Conservation (phyloP, 2,113 vertebrate species). For the Pipa parva region DNA sequence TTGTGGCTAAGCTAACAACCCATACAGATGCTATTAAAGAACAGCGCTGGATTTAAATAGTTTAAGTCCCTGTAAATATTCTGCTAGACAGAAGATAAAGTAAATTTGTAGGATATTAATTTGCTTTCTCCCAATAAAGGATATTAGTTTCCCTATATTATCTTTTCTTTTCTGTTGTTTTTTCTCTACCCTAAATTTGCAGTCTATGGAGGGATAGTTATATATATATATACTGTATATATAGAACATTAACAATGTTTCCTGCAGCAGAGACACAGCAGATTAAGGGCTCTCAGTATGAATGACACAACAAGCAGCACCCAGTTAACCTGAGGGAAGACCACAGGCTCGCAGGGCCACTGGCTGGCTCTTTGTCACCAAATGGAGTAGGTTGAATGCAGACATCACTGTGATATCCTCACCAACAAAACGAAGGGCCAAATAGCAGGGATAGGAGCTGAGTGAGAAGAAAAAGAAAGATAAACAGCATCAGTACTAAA, state of each 20-base stretch:
- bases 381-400: slow-evolving; percentile 98
- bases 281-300: slow-evolving; percentile 57
- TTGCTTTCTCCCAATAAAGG: too few species aligned
- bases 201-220: not conserved
- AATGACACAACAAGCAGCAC: slow-evolving; percentile 77
- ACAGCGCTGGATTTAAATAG: too few species aligned
- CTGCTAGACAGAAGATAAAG: too few species aligned
- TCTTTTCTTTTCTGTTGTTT: too few species aligned
- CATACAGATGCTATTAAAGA: too few species aligned
- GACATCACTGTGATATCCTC: slow-evolving; percentile 90
- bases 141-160: too few species aligned
- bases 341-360: slow-evolving; percentile 91
- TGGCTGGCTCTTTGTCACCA: slow-evolving; percentile 97
- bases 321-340: slow-evolving; percentile 95
- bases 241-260: slow-evolving; percentile 49
- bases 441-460: slow-evolving; percentile 74
- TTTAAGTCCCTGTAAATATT: too few species aligned
- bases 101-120: too few species aligned
- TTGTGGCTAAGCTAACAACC: too few species aligned
- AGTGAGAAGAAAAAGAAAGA: slow-evolving; percentile 59
- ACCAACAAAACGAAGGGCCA: slow-evolving; percentile 73
- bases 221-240: not conserved
- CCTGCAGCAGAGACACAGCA: slow-evolving; percentile 71
- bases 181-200: too few species aligned
- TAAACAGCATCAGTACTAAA: slow-evolving; percentile 27